Base-by-base conservation (phyloP, 2,888 invertebrate genomes). In the Rugalucina vietnamica region DNA sequence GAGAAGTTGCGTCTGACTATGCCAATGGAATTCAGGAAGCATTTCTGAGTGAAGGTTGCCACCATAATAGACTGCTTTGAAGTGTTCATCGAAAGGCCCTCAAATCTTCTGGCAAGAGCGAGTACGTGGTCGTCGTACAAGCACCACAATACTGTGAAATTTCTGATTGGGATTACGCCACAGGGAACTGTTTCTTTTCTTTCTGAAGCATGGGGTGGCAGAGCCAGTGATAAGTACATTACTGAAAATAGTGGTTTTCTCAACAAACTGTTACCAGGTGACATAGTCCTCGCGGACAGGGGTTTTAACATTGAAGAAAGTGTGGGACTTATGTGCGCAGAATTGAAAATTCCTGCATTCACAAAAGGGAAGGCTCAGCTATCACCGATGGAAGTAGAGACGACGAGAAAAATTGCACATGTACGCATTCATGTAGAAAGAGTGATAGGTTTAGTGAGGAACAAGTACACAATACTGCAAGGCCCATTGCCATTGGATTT, bases 81-180 rank as follows among this genome's bases (percentile, higher is more conserved):
- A 43, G 54, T 88, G 8, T 83, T 79, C 39, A 81, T 84, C 5
- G 83, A 88, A 18, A 70, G 86, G 32, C 89, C 86, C 36, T 85
- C 76, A 14, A 87, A 85, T 29, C 50, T 88, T 8, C 29, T 37
- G 32, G 89, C 90, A n/a, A 77, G 87, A n/a, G 79, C 85, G 18
- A 71, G 87, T 49, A 89, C 88, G 21, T 91, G 79, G 79, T 88
- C 90, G 14, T 49, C 72, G 21, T 90, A 91, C 75, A 91, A 90
- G 75, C 86, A 85, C 65, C 83, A 87, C 37, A 86, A 91, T 76
- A 90, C 91, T 0, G 76, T 84, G 0, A 90, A 91, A 81, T 91
- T 83, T 84, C 65, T 91, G 32, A 90, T 90, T 54, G 90, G 89
- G 0, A 90, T 92, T 54, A 82, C 88, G 18, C 91, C 90, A 43